These are phyloP conservation scores for Ctenoplectra terminalis DNA, from an alignment of 1,140 invertebrate genomes.

Conservation along the genomic window DNA sequence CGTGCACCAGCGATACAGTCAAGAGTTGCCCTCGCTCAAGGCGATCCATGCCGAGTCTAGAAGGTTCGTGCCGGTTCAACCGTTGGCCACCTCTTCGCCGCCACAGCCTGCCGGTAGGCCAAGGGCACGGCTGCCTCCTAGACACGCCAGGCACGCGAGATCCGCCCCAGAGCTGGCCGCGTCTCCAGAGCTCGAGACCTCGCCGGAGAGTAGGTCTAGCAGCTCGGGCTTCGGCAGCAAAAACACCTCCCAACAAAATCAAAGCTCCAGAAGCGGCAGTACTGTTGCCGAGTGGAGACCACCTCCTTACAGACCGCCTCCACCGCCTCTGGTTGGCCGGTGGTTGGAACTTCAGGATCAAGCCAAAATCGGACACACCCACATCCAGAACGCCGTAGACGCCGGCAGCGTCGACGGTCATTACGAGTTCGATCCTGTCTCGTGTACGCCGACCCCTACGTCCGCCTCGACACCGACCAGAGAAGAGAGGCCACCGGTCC, in stretches of 20 bases:
- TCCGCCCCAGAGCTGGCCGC: slow-evolving; percentile 86
- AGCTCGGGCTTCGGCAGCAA: slow-evolving; percentile 95
- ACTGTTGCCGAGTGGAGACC: slow-evolving; percentile 90
- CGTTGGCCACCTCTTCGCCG: slow-evolving; percentile 82
- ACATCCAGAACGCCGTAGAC: slow-evolving; percentile 85
- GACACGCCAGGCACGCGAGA: slow-evolving; percentile 86
- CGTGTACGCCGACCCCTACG: slow-evolving; percentile 89
- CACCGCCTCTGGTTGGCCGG: slow-evolving; percentile 85
- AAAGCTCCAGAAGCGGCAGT: slow-evolving; percentile 88
- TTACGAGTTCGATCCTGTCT: slow-evolving; percentile 95
- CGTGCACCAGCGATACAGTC: slow-evolving; percentile 87
- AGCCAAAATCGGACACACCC: slow-evolving; percentile 61
- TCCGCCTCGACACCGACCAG: slow-evolving; percentile 86
- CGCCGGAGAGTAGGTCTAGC: slow-evolving; percentile 93
- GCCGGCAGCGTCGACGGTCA: slow-evolving; percentile 96
- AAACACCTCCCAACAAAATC: slow-evolving; percentile 93
- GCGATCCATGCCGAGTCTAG: slow-evolving; percentile 89
- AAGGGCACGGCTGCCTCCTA: slow-evolving; percentile 84
- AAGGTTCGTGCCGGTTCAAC: slow-evolving; percentile 85
- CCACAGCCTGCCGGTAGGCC: slow-evolving; percentile 80
- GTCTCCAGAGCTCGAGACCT: slow-evolving; percentile 87
- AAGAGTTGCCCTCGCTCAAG: slow-evolving; percentile 88
- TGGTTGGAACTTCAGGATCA: slow-evolving; percentile 85
- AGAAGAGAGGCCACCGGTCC: slow-evolving; percentile 82
- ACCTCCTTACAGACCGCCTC: slow-evolving; percentile 88